These are phyloP conservation scores for Squalus acanthias DNA, from an alignment of 2,797 vertebrate species.

Conservation along the genomic window DNA sequence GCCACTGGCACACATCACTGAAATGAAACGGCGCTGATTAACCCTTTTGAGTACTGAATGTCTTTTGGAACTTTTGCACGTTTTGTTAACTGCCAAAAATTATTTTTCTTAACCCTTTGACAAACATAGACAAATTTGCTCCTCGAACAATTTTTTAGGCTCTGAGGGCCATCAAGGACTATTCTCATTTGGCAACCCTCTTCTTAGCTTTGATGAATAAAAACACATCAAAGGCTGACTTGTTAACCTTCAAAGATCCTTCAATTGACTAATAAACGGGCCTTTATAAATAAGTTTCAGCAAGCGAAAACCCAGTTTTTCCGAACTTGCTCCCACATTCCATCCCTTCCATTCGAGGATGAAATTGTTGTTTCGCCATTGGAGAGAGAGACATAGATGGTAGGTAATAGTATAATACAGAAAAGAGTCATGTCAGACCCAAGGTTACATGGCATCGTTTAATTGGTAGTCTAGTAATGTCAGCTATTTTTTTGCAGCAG, in stretches of 20 bases:
- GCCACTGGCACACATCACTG: too few species aligned
- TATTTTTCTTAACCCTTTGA: neutral
- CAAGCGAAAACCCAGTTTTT: neutral
- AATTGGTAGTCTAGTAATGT: neutral
- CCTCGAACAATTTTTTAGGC: neutral
- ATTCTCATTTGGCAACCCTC: neutral
- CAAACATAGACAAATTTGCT: neutral
- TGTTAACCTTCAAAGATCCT: neutral
- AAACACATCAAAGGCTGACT: neutral
- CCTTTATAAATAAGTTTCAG: neutral
- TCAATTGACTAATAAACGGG: neutral
- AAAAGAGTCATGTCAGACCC: neutral
- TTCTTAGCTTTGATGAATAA: neutral
- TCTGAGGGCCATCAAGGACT: neutral
- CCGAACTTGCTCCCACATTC: neutral
- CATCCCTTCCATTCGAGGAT: neutral
- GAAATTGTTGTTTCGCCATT: neutral
- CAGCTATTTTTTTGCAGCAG: neutral
- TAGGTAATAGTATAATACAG: neutral
- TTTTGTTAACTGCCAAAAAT: too few species aligned
- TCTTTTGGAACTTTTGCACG: too few species aligned
- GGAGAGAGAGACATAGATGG: neutral
- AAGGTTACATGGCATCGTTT: neutral
- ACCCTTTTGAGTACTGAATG: too few species aligned
- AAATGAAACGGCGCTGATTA: too few species aligned